A percentile compares a stretch with the other conserved stretches of the same genome.
These are phyloP conservation scores for Holcopasites calliopsidis DNA, from an alignment of 1,140 invertebrate genomes.

Conservation along the genomic window DNA sequence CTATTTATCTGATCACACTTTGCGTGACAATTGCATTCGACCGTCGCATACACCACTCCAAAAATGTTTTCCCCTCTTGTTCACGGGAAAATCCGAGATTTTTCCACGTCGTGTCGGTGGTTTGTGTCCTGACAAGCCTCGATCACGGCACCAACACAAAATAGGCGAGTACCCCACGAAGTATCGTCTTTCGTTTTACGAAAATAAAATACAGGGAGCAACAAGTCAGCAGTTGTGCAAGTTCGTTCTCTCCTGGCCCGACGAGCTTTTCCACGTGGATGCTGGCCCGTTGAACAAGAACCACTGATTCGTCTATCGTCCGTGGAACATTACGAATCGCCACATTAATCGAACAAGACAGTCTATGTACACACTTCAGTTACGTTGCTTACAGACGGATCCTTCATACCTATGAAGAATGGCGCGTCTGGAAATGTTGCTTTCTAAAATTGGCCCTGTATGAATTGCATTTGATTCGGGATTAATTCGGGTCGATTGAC, in stretches of 20 bases:
- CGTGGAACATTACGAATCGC: constrained; percentile 5
- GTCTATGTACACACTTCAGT: not conserved
- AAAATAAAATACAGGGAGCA: constrained; percentile 50
- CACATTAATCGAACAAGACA: constrained; percentile 21
- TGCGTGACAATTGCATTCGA: too few relatives aligned
- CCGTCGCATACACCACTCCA: too few relatives aligned
- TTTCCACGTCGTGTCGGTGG: too few relatives aligned
- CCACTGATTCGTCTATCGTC: not conserved
- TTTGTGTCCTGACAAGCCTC: too few relatives aligned
- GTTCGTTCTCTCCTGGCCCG: not conserved
- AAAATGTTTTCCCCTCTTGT: too few relatives aligned
- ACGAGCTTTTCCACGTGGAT: not conserved
- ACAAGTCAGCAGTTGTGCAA: constrained; percentile 11
- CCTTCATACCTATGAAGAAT: not conserved
- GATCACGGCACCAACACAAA: constrained; percentile 31
- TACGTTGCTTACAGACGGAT: not conserved
- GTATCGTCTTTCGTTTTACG: constrained; percentile 56
- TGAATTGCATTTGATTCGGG: not conserved
- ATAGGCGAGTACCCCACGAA: constrained; percentile 23
- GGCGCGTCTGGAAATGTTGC: not conserved
- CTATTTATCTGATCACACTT: too few relatives aligned
- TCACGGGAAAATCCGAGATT: too few relatives aligned
- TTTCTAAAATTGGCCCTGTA: not conserved
- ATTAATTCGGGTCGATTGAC: constrained; percentile 11
- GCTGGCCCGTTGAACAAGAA: not conserved